Base-by-base conservation (phyloP, 2,888 invertebrate genomes). In the Caenorhabditis parvicauda region DNA sequence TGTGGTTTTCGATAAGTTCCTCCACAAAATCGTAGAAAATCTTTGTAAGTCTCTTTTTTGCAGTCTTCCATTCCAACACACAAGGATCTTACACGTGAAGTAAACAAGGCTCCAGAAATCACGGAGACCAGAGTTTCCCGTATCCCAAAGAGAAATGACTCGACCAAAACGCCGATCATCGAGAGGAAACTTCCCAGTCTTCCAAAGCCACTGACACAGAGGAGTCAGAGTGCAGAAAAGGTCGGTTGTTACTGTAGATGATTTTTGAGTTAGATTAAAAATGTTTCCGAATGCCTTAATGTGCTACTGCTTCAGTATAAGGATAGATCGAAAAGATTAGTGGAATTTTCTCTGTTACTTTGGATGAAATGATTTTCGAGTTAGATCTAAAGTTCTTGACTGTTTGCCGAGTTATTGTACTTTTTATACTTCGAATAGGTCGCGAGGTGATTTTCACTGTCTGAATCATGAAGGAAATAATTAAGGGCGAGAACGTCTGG, bases 61-160 rank as follows among this genome's bases (percentile, higher is more conserved):
- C 9, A 17, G 32, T 28, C 17, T 32, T 19, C n/a, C 28, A 3
- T 21, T 47, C 12, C 3, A 35, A 9, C 19, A 21, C 35, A 19
- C 52, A 45, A 22, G 51, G 51, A 17, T 52, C 64, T 9, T 53
- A 22, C 44, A 54, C n/a, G n/a, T n/a, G n/a, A n/a, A n/a, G n/a
- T n/a, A n/a, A n/a, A n/a, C 28, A 59, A 59, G 22, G 67, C 58
- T 21, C 72, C 70, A 19, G 67, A 72, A 43, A 66, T 72, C 35
- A 65, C 70, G 2, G 72, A 72, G 25, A 67, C 70, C 0, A 19
- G 68, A 12, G 65, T 70, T 17, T 72, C 72, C 7, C 47, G 72
- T 5, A 72, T 72, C 35, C 72, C 72, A 24, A 70, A 71, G 38
- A 47, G 68, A 42, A 28, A 55, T n/a, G 72, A 70, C 37, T 66